Conservation (phyloP, 2,797 vertebrate genomes). For the Carcharodon carcharias region DNA sequence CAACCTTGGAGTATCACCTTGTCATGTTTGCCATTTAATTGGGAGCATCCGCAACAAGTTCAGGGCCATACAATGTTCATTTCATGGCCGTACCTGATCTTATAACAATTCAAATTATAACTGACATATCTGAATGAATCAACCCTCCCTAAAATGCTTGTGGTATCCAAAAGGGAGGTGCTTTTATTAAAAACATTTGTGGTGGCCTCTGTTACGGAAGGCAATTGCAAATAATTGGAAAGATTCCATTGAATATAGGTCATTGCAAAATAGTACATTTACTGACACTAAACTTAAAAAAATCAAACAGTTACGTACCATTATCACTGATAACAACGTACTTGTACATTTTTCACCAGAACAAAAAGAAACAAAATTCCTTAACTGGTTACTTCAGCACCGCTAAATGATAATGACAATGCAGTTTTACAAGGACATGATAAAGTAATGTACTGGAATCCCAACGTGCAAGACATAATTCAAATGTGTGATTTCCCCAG, state of each 20-base stretch:
- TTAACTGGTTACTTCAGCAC: background rate
- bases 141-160: background rate
- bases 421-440: background rate
- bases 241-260: background rate
- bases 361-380: background rate
- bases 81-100: background rate
- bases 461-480: background rate
- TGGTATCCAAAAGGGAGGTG: background rate
- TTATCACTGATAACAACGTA: background rate
- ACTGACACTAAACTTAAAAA: background rate
- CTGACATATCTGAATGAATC: background rate
- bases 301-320: background rate
- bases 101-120: background rate
- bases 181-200: background rate
- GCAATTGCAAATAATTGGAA: too few species aligned
- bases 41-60: background rate
- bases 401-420: background rate
- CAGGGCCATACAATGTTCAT: background rate
- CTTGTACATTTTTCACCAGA: background rate
- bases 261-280: background rate
- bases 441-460: background rate
- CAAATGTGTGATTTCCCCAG: background rate
- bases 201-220: background rate
- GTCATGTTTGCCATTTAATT: background rate
- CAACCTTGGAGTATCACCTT: background rate